A percentile compares a stretch with the other conserved stretches of the same genome.
Conservation (phyloP, 2,113 vertebrate genomes). For the Podarcis cretensis region DNA sequence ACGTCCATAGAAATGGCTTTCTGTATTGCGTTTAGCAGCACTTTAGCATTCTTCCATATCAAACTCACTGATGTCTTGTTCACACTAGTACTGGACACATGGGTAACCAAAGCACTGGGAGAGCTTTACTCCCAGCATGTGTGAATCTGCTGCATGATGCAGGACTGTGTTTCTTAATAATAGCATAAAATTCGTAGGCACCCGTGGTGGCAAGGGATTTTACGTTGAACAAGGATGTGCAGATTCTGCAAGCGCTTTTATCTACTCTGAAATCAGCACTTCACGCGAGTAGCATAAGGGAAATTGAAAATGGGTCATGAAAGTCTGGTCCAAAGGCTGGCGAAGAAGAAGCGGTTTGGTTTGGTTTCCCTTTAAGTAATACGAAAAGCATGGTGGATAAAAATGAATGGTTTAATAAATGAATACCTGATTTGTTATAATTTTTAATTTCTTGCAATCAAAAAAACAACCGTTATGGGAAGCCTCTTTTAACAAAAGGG, state of each 20-base stretch:
- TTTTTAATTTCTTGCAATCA: no score
- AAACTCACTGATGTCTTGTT: no score
- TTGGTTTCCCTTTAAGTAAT: not conserved
- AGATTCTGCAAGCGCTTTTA: not conserved
- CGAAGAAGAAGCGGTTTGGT: not conserved
- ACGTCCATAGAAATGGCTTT: not conserved
- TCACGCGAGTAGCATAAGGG: not conserved
- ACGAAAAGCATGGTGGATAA: no score
- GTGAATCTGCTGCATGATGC: not conserved
- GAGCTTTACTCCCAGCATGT: not conserved
- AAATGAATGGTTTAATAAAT: not conserved
- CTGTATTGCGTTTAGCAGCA: slow-evolving; percentile 32
- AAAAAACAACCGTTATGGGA: not conserved
- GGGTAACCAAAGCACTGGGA: not conserved
- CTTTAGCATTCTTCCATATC: not conserved
- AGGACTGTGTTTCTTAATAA: not conserved
- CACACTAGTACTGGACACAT: not conserved
- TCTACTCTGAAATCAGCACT: not conserved
- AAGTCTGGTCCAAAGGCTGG: not conserved
- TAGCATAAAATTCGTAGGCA: not conserved
- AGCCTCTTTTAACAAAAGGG: not conserved
- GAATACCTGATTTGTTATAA: not conserved
- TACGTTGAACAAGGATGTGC: not conserved
- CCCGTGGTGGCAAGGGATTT: not conserved
- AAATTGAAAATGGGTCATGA: not conserved